phyloP scores from a whole-genome alignment of 1,140 invertebrate species.

The Drosophila pallidifrons region DNA sequence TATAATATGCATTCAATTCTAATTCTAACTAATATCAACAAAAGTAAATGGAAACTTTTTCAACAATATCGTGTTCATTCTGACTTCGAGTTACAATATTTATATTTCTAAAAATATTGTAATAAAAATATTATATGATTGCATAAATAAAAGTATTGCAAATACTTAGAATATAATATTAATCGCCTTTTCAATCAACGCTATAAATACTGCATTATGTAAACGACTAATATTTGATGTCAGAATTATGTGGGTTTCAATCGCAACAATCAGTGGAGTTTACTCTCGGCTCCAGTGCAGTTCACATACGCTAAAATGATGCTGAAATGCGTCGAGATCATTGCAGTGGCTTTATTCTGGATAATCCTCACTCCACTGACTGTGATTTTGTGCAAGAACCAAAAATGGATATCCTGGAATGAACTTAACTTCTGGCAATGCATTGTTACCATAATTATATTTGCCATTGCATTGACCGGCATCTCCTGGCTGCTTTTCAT shows the following conservation, averaged over 20 bases:
- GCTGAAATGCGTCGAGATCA: not conserved
- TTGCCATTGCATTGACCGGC: not conserved
- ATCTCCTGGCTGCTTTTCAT: not conserved
- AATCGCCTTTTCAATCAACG: too few species aligned
- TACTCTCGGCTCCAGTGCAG: not conserved
- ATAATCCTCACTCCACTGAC: not conserved
- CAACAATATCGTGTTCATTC: too few species aligned
- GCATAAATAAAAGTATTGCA: too few species aligned
- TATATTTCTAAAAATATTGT: too few species aligned
- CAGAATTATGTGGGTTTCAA: not conserved
- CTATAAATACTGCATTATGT: too few species aligned
- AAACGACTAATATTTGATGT: not conserved
- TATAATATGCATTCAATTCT: too few species aligned
- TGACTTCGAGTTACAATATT: too few species aligned
- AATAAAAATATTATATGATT: too few species aligned
- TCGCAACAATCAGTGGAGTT: too few species aligned
- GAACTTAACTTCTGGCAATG: not conserved
- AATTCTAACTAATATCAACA: too few species aligned
- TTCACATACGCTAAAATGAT: constrained; percentile 1
- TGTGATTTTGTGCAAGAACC: not conserved
- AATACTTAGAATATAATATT: too few species aligned
- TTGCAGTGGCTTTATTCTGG: not conserved
- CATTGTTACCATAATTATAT: not conserved
- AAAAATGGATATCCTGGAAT: not conserved
- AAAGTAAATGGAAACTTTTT: too few species aligned